Evolutionary conservation across 2,797 vertebrate species (phyloP), one percentile per base, ranked within the genome.

Genomic region (Sciurus carolinensis): DNA sequence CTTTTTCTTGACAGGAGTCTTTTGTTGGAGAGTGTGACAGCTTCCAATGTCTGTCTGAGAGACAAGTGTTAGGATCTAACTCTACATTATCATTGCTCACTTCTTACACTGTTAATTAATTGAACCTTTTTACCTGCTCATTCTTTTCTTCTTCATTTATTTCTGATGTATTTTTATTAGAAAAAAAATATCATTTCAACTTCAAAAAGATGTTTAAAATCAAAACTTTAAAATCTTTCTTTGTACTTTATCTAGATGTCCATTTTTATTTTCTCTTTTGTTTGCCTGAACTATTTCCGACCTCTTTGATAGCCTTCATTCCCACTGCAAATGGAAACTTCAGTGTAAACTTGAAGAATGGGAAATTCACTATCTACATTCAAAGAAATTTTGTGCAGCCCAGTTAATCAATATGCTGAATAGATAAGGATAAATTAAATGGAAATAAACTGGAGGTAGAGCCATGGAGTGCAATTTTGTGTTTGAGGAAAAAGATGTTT

Each of bases 271-370:
- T 87, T 79, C 42, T 36, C 13, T 69, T 91, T 57, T 17, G 1
- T 79, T 95, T 81, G 3, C 36, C 67, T 28, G 7, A 80, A 39
- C 44, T 72, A 20, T 86, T 91, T 92, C 18, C 77, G 67, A 24
- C 3, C 20, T 91, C 33, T 93, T 24, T 22, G 20, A 47, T 82
- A 87, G 81, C 14, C 33, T 47, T 52, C 47, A 50, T 96, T 64
- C 39, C 93, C 6, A 7, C 1, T 73, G 66, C 67, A 89, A 95
- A 73, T 71, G 81, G 72, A 96, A 95, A 92, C 81, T 84, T 97
- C 52, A 57, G 33, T 47, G 64, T n/a, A 77, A 95, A 87, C 36
- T 64, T 22, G 59, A 71, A 87, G 44, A 57, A 96, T n/a, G 76
- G 54, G 62, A 66, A 91, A 95, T 79, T 91, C 15, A 82, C 72